Conservation (phyloP, 2,888 invertebrate species). For the Lithophane leautieri region DNA sequence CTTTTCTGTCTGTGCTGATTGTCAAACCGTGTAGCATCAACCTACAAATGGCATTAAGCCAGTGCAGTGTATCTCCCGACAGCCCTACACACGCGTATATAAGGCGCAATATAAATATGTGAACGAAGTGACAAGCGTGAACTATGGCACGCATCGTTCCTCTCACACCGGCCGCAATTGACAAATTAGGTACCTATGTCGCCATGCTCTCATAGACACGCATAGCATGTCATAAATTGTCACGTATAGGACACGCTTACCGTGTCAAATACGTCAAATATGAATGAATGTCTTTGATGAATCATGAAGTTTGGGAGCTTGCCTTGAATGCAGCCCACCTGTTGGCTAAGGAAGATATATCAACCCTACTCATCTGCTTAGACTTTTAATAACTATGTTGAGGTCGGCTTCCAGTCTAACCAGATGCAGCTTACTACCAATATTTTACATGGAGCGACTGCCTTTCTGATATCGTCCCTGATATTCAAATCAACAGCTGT, state of each 20-base stretch:
- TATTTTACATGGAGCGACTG: not conserved
- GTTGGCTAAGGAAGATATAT: not conserved
- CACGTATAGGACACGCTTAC: slow-evolving; percentile 15
- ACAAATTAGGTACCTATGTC: slow-evolving; percentile 69
- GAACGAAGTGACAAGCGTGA: slow-evolving; percentile 67
- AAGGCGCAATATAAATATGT: slow-evolving; percentile 84
- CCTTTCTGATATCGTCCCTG: not conserved
- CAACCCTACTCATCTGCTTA: not conserved
- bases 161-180: slow-evolving; percentile 73
- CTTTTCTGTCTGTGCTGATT: not conserved
- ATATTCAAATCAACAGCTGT: not conserved
- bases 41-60: not conserved
- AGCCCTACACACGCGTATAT: slow-evolving; percentile 79
- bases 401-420: not conserved
- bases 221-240: slow-evolving; percentile 9
- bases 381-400: not conserved
- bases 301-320: not conserved
- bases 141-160: slow-evolving; percentile 73
- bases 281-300: not conserved
- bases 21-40: not conserved
- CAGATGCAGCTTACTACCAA: not conserved
- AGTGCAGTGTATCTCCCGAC: slow-evolving; percentile 46
- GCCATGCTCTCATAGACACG: slow-evolving; percentile 30
- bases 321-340: not conserved
- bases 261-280: not conserved